Percentiles rank a stretch among this genome's conserved stretches.
Conservation (phyloP, 2,113 vertebrate species). For the Nycticebus coucang region DNA sequence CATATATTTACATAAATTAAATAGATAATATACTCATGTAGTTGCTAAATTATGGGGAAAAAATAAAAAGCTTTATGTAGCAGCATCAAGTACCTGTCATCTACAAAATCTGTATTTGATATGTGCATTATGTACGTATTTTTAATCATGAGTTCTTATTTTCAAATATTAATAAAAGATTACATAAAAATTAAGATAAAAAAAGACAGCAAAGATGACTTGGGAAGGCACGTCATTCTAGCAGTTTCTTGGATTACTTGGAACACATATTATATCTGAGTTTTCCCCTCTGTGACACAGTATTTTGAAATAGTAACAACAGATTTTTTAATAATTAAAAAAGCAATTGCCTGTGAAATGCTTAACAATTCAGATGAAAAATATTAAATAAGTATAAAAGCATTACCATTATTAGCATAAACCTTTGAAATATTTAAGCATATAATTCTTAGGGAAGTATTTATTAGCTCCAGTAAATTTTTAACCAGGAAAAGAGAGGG, state of each 20-base stretch:
- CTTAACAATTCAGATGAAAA: slow-evolving; percentile 36
- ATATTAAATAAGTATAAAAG: slow-evolving; percentile 38
- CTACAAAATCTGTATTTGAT: background rate
- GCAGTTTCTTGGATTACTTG: background rate
- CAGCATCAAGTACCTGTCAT: background rate
- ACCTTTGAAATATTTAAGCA: slow-evolving; percentile 47
- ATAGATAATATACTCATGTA: background rate
- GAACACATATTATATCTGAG: background rate
- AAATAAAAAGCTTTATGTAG: background rate
- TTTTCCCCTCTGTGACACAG: slow-evolving; percentile 23
- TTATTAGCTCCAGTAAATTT: slow-evolving; percentile 55
- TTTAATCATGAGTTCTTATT: slow-evolving; percentile 29
- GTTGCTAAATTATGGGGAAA: background rate
- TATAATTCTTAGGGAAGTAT: slow-evolving; percentile 52
- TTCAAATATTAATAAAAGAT: slow-evolving; percentile 41
- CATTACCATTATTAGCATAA: slow-evolving; percentile 27
- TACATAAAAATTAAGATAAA: slow-evolving; percentile 57
- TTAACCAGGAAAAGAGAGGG: background rate
- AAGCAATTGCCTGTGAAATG: slow-evolving; percentile 32
- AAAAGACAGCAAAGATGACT: slow-evolving; percentile 19
- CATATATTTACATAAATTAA: background rate
- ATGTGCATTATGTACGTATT: background rate
- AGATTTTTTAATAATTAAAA: slow-evolving; percentile 36
- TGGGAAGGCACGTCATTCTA: background rate
- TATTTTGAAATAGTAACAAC: slow-evolving; percentile 35